Evolutionary conservation across 2,113 vertebrate species (phyloP), one percentile per base, ranked within the genome.

Genomic region (Sapajus apella): DNA sequence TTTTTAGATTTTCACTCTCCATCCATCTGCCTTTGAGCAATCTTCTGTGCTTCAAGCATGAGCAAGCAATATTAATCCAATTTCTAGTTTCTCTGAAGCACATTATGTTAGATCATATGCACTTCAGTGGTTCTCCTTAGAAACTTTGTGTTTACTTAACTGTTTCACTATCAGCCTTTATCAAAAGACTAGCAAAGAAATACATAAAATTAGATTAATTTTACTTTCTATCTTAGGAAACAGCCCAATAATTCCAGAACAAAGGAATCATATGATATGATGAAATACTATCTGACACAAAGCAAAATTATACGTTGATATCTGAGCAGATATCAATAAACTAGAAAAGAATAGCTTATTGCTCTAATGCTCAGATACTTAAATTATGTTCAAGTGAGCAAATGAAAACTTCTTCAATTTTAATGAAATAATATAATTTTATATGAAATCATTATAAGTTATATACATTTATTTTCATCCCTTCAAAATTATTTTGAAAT

Each of bases 1-100:
- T 98, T 99, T 99, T 99, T 98, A 98, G 97, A 96, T 90, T 98
- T 98, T 98, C 94, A 82, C 92, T 98, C 96, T 98, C 84, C 75
- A 84, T 98, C 96, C 97, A 98, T 98, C 97, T 98, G 98, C 98
- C 98, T 99, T 98, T 98, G 95, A 99, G 98, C 97, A 98, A 98
- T 98, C 98, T 98, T 98, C 91, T 98, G 90, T 98, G 97, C 98
- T 98, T 99, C 98, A 98, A 98, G 98, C 98, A 98, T 98, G 98
- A 99, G 83, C 97, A 98, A 98, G 98, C 98, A 98, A 98, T 98
- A 99, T 98, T 99, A 99, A 98, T 99, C 98, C 97, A 98, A 98
- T 98, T 99, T 98, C 96, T 98, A 96, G 90, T 98, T 98, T 99
- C 98, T 98, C 88, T 98, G 97, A 98, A 97, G 96, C 97, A 98